A percentile compares a stretch with the other conserved stretches of the same genome.
These are phyloP conservation scores for Ophonus ardosiacus DNA, from an alignment of 2,888 invertebrate species.

Conservation along the genomic window DNA sequence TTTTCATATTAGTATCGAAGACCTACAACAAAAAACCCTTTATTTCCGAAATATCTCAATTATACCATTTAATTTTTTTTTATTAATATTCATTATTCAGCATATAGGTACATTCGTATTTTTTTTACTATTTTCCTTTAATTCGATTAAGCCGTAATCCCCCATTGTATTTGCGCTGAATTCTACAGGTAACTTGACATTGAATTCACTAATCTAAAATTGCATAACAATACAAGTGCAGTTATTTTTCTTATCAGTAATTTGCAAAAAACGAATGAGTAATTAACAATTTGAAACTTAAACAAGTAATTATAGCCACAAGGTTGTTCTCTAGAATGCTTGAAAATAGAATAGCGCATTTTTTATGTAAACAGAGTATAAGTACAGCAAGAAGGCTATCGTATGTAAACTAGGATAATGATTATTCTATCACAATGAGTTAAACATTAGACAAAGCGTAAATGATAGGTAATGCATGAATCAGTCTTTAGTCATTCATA, in stretches of 20 bases:
- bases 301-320: slow-evolving; percentile 24
- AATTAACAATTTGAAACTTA: background rate
- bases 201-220: background rate
- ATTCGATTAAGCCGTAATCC: too few relatives aligned
- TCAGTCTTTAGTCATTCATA: background rate
- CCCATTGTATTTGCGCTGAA: slow-evolving; percentile 9
- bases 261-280: slow-evolving; percentile 14
- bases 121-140: too few relatives aligned
- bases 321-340: slow-evolving; percentile 5
- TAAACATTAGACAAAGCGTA: background rate
- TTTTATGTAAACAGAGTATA: slow-evolving; percentile 25
- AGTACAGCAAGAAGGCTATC: slow-evolving; percentile 30
- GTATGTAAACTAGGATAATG: slow-evolving; percentile 36
- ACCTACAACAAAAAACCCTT: too few relatives aligned
- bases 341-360: slow-evolving; percentile 19
- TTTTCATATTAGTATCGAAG: too few relatives aligned
- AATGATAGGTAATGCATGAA: background rate
- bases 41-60: too few relatives aligned
- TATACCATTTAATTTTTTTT: too few relatives aligned
- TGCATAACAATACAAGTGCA: slow-evolving; percentile 2
- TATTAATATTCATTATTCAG: too few relatives aligned
- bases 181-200: background rate
- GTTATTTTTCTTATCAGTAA: background rate
- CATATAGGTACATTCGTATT: too few relatives aligned
- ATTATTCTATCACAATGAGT: slow-evolving; percentile 11